Base-by-base conservation (phyloP, 2,888 invertebrate species). In the Agrenia bidenticulata region DNA sequence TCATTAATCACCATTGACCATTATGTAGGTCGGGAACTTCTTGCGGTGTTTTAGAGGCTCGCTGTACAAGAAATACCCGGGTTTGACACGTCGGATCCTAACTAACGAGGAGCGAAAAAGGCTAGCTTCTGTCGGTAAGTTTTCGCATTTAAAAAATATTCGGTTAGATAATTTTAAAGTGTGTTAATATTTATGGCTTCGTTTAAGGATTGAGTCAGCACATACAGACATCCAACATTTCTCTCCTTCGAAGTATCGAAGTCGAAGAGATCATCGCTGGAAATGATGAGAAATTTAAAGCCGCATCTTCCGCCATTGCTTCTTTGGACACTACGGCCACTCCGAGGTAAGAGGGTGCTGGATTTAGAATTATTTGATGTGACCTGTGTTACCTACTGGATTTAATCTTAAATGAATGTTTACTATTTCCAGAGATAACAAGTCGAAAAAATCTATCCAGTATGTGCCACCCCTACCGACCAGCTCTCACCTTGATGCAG, bases 191-290 rank as follows among this genome's bases (percentile, higher is more conserved):
- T n/a, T n/a, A n/a, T n/a, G n/a, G n/a, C n/a, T n/a, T n/a, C 1
- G 23, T 55, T 32, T 0, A 61, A 82, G 81, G 81, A 37, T 81
- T 94, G 15, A 93, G 92, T 67, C 90, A 92, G 72, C 95, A 95
- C 78, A 92, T 95, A 19, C 81, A 97, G 27, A 95, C 96, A 0
- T 97, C 97, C 63, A 98, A 96, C 69, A 96, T 99, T 19, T 98
- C 98, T 1, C 81, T 99, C 45, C 82, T 99, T 45, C 87, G 90
- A 78, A 91, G 95, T 0, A 85, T 88, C 1, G 98, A 99, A 85
- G 96, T 98, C 7, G 96, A 99, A 78, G 98, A 99, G 80, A 93
- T 99, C 70, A 92, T 99, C 77, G 92, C 92, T 78, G 98, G 98
- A 57, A 93, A 94, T 80, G 99, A 99, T 83, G 97, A 97, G 75